Evolutionary conservation across 2,797 vertebrate species (phyloP), one percentile per base, ranked within the genome.

Genomic region (Poeciliopsis paucimaculata): DNA sequence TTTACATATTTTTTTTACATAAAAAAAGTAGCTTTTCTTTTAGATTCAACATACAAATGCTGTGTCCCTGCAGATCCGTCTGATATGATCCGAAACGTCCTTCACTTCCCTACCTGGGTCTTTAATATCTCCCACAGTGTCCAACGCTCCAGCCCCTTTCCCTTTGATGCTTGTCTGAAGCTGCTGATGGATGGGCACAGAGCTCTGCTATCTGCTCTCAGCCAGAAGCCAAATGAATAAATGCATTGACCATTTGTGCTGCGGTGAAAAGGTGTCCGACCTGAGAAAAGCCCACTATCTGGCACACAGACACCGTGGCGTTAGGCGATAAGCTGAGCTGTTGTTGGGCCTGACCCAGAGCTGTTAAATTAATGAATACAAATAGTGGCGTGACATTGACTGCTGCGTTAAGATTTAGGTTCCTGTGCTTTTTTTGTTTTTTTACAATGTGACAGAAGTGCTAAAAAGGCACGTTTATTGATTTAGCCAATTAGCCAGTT

Each of bases 151-250:
- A 46, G 75, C 74, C 82, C 64, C n/a, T 28, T 47, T 82, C 62
- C 76, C 83, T 93, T 87, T 86, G 82, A 90, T 87, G 87, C 79
- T 64, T 76, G 84, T 86, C 86, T 79, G 53, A 83, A 76, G 77
- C 2, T 79, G 87, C 64, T 89, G 91, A 92, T 82, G 46, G 86
- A 93, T 89, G 87, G 82, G 87, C 57, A 76, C 82, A 70, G 78
- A 77, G 88, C 18, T 76, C 79, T 71, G 90, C 87, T 91, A 93
- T 95, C 92, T 91, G 83, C 82, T 8, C 91, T 81, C 90, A 86
- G 78, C 89, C 91, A 86, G 86, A 16, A 80, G 81, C 79, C 84
- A 70, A 80, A 84, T 76, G 83, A 91, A 92, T 92, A 83, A 90
- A 86, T 82, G 85, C 88, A 83, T 83, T 71, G 84, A 68, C 83